Conservation (phyloP, 1,140 invertebrate genomes). For the Megathymus violae region DNA sequence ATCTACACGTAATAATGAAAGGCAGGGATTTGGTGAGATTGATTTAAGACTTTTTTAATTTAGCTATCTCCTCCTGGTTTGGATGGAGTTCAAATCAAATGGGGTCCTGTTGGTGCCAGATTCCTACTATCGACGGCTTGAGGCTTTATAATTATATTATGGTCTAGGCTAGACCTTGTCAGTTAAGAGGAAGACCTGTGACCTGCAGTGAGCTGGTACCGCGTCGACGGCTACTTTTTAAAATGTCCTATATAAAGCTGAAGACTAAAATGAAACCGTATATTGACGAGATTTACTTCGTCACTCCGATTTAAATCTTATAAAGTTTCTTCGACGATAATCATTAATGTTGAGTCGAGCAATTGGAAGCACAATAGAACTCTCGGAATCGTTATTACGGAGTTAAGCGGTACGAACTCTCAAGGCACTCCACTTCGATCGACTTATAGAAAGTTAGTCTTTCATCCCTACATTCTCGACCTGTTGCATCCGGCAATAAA, state of each 20-base stretch:
- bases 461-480: constrained; percentile 55
- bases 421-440: constrained; percentile 38
- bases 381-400: background rate
- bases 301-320: background rate
- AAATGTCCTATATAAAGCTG: no score
- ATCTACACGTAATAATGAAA: background rate
- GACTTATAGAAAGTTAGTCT: constrained; percentile 52
- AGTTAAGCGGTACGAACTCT: constrained; percentile 45
- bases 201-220: no score
- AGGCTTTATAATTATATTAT: no score
- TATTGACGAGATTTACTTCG: no score
- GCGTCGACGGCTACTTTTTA: no score
- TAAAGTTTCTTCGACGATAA: constrained; percentile 1
- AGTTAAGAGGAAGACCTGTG: no score
- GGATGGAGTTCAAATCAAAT: no score
- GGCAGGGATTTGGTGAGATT: background rate
- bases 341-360: background rate
- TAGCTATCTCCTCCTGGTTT: no score
- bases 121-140: no score
- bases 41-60: background rate
- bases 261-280: no score
- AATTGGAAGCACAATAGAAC: constrained; percentile 8
- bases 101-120: no score
- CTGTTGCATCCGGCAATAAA: constrained; percentile 78
- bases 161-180: no score